Percentiles rank a stretch among this genome's conserved stretches.
Evolutionary conservation across 2,797 vertebrate genomes (phyloP).

Genomic region (Cuniculus paca): DNA sequence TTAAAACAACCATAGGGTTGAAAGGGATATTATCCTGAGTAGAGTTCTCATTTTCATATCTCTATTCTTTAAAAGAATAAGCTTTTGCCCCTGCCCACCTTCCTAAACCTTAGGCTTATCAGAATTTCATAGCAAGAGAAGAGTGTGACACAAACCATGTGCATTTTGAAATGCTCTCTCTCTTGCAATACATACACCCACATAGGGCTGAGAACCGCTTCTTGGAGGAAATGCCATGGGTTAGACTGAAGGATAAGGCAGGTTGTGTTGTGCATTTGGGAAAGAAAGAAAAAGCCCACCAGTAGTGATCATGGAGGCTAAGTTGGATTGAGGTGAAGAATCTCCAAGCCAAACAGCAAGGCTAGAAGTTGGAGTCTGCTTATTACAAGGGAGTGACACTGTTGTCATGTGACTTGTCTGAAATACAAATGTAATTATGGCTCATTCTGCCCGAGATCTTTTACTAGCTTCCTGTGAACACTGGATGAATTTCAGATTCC

Average conservation of each 20-base stretch:
- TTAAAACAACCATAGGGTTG: background rate
- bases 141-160: background rate
- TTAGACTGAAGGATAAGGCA: background rate
- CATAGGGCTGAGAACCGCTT: background rate
- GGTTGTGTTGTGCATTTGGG: background rate
- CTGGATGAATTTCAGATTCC: constrained; percentile 22
- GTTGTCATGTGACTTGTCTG: background rate
- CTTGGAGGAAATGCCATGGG: constrained; percentile 3
- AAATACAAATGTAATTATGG: constrained; percentile 2
- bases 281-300: constrained; percentile 21
- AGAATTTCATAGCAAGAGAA: constrained; percentile 25
- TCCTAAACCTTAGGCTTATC: background rate
- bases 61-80: constrained; percentile 35
- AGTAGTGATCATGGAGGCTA: background rate
- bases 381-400: background rate
- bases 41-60: background rate
- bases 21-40: background rate
- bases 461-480: background rate
- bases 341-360: constrained; percentile 21
- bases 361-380: background rate
- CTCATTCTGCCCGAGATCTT: constrained; percentile 18
- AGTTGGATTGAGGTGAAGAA: background rate
- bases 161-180: constrained; percentile 2
- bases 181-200: background rate
- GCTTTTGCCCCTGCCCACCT: background rate